A percentile compares a stretch with the other conserved stretches of the same genome.
phyloP scores from a whole-genome alignment of 1,140 invertebrate genomes.

The Limonius californicus region DNA sequence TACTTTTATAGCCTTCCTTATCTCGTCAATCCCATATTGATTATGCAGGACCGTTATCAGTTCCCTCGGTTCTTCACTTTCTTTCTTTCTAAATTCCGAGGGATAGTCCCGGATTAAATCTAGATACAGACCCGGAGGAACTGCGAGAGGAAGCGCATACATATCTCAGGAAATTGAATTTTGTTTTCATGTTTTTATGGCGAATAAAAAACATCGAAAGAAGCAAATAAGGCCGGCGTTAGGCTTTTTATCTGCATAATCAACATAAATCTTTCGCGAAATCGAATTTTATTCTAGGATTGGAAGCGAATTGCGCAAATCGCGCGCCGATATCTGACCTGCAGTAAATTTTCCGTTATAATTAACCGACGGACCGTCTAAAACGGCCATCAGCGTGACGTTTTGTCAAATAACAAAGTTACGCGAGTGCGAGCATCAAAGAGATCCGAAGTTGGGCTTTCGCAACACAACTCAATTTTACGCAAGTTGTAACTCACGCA shows the following conservation, averaged over 20 bases:
- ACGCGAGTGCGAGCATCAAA: no score
- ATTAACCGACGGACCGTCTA: no score
- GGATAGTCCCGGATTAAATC: constrained; percentile 9
- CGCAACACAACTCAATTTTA: no score
- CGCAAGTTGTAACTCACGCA: no score
- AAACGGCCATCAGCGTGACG: no score
- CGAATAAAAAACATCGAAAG: constrained; percentile 10
- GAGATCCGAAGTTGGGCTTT: no score
- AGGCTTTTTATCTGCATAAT: constrained; percentile 3
- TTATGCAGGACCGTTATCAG: constrained; percentile 14
- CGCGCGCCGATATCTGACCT: no score
- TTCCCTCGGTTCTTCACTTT: constrained; percentile 10
- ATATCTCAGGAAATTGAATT: constrained; percentile 15
- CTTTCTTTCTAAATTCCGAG: constrained; percentile 12
- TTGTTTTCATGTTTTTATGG: constrained; percentile 14
- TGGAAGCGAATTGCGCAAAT: background rate
- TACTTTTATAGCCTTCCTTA: constrained; percentile 13
- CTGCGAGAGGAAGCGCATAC: constrained; percentile 8
- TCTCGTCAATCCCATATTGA: constrained; percentile 14
- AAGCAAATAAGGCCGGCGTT: constrained; percentile 5
- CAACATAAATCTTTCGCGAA: constrained; percentile 1
- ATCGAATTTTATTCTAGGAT: background rate
- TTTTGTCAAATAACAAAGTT: no score
- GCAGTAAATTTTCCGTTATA: no score
- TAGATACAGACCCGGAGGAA: constrained; percentile 11